phyloP scores from a whole-genome alignment of 2,888 invertebrate genomes.

The Entomobrya multifasciata region DNA sequence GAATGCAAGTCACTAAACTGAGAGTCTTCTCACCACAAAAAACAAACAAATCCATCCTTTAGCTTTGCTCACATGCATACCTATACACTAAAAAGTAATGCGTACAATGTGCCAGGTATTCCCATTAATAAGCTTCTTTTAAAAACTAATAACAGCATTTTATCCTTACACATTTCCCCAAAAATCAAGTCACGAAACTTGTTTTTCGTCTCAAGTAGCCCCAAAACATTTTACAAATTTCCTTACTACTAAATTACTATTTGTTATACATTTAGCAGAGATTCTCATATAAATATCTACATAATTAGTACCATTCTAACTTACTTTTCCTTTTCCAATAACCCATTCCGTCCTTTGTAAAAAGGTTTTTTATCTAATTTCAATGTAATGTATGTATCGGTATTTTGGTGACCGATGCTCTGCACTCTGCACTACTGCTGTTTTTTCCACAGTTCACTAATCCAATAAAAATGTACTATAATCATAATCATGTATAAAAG shows the following conservation, averaged over 20 bases:
- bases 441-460: too few species aligned
- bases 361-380: conserved; percentile 2
- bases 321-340: background rate
- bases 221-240: background rate
- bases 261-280: too few species aligned
- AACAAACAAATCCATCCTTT: background rate
- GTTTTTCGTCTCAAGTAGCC: background rate
- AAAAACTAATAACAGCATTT: background rate
- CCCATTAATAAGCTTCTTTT: too few species aligned
- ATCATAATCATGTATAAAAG: too few species aligned
- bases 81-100: background rate
- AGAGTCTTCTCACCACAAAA: background rate
- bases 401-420: too few species aligned
- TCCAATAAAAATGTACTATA: too few species aligned
- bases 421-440: too few species aligned
- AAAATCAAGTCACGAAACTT: conserved; percentile 1
- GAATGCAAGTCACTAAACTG: background rate
- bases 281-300: too few species aligned
- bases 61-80: background rate
- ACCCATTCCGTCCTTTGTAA: background rate
- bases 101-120: too few species aligned
- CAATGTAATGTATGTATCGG: conserved; percentile 41
- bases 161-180: conserved; percentile 14
- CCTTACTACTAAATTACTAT: too few species aligned
- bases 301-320: too few species aligned